Percentiles rank a stretch among this genome's conserved stretches.
phyloP scores from a whole-genome alignment of 2,888 invertebrate species.

The Campoplex nolae region DNA sequence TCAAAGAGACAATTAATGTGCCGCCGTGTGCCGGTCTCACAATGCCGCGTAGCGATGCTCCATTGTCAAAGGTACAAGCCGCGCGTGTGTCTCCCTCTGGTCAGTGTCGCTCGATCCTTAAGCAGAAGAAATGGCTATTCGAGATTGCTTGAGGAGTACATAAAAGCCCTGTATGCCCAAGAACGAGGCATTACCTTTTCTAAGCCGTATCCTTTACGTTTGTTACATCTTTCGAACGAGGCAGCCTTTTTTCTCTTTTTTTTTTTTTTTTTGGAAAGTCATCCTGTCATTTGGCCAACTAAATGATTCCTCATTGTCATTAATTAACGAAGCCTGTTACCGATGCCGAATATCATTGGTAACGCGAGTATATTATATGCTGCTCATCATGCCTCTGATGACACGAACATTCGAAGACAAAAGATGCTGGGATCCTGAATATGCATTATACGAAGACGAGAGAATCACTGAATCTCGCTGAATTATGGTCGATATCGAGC shows the following conservation, averaged over 20 bases:
- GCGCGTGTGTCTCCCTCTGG: conserved; percentile 77
- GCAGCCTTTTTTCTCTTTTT: not conserved
- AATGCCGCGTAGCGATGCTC: conserved; percentile 77
- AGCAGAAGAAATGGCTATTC: conserved; percentile 58
- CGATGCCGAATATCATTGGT: conserved; percentile 8
- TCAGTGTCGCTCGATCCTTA: conserved; percentile 73
- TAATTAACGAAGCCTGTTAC: conserved; percentile 1
- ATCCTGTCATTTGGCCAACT: conserved; percentile 8
- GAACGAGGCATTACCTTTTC: conserved; percentile 40
- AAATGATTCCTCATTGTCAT: conserved; percentile 25
- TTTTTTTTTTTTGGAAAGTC: conserved; percentile 35
- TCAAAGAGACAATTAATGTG: conserved; percentile 83
- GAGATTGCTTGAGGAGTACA: conserved; percentile 58
- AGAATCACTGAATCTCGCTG: conserved; percentile 69
- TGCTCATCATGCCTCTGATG: not conserved
- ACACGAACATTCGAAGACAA: conserved; percentile 28
- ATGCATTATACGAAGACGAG: conserved; percentile 47
- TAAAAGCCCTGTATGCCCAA: conserved; percentile 62
- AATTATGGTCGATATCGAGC: conserved; percentile 82
- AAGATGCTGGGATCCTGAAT: conserved; percentile 37
- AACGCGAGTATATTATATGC: not conserved
- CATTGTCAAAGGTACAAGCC: conserved; percentile 79
- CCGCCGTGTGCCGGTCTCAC: conserved; percentile 75
- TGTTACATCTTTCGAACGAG: conserved; percentile 2
- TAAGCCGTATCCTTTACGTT: conserved; percentile 24